Percentiles rank a stretch among this genome's conserved stretches.
Evolutionary conservation across 2,113 vertebrate species (phyloP).

Genomic region (Calidris pygmaea): DNA sequence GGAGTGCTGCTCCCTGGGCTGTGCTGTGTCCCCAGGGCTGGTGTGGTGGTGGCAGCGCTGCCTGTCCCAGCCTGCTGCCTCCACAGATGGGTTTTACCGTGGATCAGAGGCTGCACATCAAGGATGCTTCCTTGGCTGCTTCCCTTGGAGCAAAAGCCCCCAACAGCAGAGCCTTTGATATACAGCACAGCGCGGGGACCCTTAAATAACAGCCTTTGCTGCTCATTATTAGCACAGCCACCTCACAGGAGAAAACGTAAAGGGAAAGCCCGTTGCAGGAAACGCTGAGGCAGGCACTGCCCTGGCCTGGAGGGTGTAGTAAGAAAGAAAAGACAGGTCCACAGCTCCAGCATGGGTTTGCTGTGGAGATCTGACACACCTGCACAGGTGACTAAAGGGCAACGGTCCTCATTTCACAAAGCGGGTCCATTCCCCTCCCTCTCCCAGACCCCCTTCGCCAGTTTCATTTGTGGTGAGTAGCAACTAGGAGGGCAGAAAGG

Average conservation of each 20-base stretch:
- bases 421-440: background rate
- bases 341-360: background rate
- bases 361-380: fast-evolving
- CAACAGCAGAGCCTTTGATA: background rate
- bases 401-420: background rate
- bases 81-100: background rate
- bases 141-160: background rate
- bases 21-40: background rate
- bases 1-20: background rate
- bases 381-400: background rate
- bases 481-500: background rate
- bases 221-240: background rate
- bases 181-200: background rate
- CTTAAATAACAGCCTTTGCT: background rate
- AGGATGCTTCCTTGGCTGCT: background rate
- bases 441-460: background rate
- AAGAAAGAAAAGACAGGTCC: background rate
- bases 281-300: background rate
- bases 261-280: background rate
- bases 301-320: background rate
- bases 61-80: background rate
- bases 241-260: background rate
- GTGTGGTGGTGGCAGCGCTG: fast-evolving
- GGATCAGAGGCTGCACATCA: fast-evolving
- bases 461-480: background rate